Evolutionary conservation across 2,888 invertebrate genomes (phyloP).

Genomic region (Plemyria rubiginata): DNA sequence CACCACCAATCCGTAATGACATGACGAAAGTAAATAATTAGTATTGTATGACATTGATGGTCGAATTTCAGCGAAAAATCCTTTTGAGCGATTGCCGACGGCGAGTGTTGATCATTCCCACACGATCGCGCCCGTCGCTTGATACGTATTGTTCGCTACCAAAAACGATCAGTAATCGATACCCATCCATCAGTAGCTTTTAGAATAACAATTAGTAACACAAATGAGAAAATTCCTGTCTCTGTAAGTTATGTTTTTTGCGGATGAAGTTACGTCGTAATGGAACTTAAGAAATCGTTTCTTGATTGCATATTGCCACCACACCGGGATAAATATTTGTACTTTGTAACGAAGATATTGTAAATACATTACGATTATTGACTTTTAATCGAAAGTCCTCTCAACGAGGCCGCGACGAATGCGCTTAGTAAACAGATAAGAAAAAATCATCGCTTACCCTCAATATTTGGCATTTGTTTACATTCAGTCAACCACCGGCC

Average conservation of each 20-base stretch:
- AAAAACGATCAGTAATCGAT: slow-evolving; percentile 64
- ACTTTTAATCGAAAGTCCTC: slow-evolving; percentile 27
- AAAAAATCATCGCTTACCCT: slow-evolving; percentile 56
- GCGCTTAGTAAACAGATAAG: slow-evolving; percentile 48
- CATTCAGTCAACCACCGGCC: slow-evolving; percentile 51
- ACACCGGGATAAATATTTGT: slow-evolving; percentile 26
- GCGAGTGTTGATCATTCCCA: slow-evolving; percentile 77
- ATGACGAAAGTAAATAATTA: slow-evolving; percentile 47
- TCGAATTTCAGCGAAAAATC: slow-evolving; percentile 71
- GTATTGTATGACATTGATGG: slow-evolving; percentile 69
- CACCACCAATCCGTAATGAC: slow-evolving; percentile 1
- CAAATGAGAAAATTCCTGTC: slow-evolving; percentile 27
- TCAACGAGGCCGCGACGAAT: slow-evolving; percentile 8
- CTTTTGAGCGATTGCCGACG: slow-evolving; percentile 74
- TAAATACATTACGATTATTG: slow-evolving; percentile 32
- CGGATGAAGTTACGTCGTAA: slow-evolving; percentile 26
- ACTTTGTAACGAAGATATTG: slow-evolving; percentile 33
- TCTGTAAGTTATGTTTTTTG: slow-evolving; percentile 23
- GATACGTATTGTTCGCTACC: slow-evolving; percentile 59
- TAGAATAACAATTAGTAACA: slow-evolving; percentile 34
- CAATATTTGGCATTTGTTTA: slow-evolving; percentile 57
- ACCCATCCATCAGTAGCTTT: slow-evolving; percentile 42
- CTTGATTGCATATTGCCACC: slow-evolving; percentile 28
- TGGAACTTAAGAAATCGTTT: slow-evolving; percentile 32
- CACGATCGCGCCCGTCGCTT: slow-evolving; percentile 64